A percentile compares a stretch with the other conserved stretches of the same genome.
phyloP scores from a whole-genome alignment of 2,113 vertebrate species.

The Proteles cristata region DNA sequence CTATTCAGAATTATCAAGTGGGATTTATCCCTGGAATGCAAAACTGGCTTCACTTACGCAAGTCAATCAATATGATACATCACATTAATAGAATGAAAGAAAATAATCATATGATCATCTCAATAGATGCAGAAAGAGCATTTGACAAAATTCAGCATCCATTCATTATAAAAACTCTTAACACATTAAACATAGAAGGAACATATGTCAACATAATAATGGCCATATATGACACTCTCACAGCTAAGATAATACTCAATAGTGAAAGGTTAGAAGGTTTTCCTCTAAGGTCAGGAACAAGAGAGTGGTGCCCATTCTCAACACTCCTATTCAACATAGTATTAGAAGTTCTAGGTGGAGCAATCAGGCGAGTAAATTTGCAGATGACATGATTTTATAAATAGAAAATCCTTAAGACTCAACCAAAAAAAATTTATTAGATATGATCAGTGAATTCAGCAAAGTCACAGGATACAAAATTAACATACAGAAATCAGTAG shows the following conservation, averaged over 20 bases:
- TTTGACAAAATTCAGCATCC: not conserved
- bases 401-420: not conserved
- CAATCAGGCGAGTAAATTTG: not conserved
- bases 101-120: not conserved
- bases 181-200: not conserved
- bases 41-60: not conserved
- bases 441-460: not conserved
- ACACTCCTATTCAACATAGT: not conserved
- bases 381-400: not conserved
- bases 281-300: not conserved
- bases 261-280: not conserved
- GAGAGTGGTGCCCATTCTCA: not conserved
- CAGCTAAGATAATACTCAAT: not conserved
- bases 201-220: not conserved
- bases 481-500: not conserved
- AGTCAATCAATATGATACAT: not conserved
- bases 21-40: not conserved
- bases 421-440: not conserved
- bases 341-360: not conserved
- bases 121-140: not conserved
- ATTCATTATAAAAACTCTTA: not conserved
- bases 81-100: not conserved
- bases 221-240: not conserved
- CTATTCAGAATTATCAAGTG: not conserved
- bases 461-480: not conserved